phyloP scores from a whole-genome alignment of 92 coral and sea anemone genomes.

The Actinernus sp. region DNA sequence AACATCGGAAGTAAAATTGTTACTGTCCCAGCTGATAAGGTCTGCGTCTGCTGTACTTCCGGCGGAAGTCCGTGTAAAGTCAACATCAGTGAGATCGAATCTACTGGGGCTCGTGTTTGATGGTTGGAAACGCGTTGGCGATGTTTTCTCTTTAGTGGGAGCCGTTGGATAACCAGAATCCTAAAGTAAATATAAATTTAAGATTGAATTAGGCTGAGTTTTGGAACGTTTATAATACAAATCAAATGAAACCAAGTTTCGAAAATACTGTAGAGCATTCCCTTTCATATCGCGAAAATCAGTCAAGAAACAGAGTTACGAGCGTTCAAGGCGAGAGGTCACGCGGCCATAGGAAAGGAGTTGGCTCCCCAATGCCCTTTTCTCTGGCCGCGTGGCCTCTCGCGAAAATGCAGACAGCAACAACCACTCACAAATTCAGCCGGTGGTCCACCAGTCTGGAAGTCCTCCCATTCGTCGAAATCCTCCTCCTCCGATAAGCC shows the following conservation, averaged over 20 bases:
- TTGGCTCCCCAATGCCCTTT: too few relatives aligned
- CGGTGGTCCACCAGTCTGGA: slow-evolving; percentile 11
- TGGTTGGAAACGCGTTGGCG: slow-evolving; percentile 8
- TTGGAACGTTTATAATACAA: not conserved
- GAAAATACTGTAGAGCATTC: too few relatives aligned
- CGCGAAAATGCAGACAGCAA: too few relatives aligned
- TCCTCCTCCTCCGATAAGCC: slow-evolving; percentile 5
- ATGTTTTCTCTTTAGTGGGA: not conserved
- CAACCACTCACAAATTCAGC: too few relatives aligned
- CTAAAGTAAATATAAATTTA: slow-evolving; percentile 6
- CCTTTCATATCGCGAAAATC: too few relatives aligned
- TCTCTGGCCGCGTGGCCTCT: too few relatives aligned
- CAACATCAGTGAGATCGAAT: slow-evolving; percentile 65
- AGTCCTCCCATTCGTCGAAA: slow-evolving; percentile 38
- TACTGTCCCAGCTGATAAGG: not conserved
- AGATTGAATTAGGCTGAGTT: too few relatives aligned
- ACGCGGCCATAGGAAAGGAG: too few relatives aligned
- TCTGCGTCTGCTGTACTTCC: not conserved
- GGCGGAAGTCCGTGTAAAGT: slow-evolving; percentile 44
- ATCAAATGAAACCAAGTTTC: too few relatives aligned
- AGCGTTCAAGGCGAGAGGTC: too few relatives aligned
- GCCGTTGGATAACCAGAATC: not conserved
- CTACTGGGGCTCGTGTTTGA: slow-evolving; percentile 7
- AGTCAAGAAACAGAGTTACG: too few relatives aligned
- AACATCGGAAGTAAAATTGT: not conserved